Evolutionary conservation across 2,113 vertebrate genomes (phyloP).

Genomic region (Laticauda colubrina): DNA sequence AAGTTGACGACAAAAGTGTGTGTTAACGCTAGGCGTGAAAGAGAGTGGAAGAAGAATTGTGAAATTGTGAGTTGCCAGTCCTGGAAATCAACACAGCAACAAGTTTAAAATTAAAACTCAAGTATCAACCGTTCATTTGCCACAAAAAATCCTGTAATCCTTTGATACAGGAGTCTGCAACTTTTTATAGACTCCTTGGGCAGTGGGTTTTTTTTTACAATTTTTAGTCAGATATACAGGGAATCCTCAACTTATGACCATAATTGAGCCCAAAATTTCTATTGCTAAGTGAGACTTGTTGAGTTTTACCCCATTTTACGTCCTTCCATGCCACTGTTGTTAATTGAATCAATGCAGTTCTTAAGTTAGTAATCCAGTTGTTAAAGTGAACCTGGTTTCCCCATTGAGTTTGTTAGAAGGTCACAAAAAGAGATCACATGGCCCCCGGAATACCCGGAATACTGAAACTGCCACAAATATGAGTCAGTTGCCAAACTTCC

Average conservation of each 20-base stretch:
- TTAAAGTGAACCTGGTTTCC: not conserved
- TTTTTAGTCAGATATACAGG: not conserved
- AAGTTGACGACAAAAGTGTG: accelerated
- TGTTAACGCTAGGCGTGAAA: not conserved
- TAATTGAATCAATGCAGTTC: too few species aligned
- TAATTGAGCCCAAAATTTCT: not conserved
- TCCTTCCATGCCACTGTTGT: too few species aligned
- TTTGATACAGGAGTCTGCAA: not conserved
- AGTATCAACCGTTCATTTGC: not conserved
- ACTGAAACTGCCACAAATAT: not conserved
- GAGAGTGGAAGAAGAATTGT: not conserved
- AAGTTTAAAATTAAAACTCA: not conserved
- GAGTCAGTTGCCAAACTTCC: not conserved
- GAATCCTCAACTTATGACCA: not conserved
- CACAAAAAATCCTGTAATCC: not conserved
- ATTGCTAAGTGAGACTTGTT: not conserved
- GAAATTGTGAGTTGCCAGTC: not conserved
- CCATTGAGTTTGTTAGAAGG: not conserved
- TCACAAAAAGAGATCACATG: not conserved
- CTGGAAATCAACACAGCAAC: not conserved
- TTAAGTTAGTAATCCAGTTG: not conserved
- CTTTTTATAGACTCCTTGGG: too few species aligned
- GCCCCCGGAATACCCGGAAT: accelerated
- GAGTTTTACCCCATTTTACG: not conserved
- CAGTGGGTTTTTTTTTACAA: not conserved